phyloP scores from a whole-genome alignment of 2,888 invertebrate species.

The Leucania comma region DNA sequence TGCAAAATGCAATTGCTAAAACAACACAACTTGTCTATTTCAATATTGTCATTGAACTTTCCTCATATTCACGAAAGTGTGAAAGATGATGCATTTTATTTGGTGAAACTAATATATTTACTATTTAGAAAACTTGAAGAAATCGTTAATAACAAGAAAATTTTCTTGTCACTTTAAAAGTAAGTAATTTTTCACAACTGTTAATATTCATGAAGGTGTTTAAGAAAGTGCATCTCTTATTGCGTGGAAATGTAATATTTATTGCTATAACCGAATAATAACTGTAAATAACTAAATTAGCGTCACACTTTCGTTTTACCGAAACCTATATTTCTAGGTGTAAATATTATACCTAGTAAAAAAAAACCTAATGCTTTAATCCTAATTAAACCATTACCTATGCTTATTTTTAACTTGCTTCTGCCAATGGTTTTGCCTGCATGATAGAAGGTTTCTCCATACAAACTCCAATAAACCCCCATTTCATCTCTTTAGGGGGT shows the following conservation, averaged over 20 bases:
- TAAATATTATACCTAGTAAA: no score
- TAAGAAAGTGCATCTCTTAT: slow-evolving; percentile 21
- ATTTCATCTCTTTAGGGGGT: no score
- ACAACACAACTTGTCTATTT: background rate
- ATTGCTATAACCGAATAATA: slow-evolving; percentile 9
- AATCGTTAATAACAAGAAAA: background rate
- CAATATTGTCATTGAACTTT: no score
- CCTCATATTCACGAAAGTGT: background rate
- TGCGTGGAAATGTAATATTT: slow-evolving; percentile 5
- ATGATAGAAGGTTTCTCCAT: no score
- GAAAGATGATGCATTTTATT: background rate
- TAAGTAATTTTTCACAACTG: background rate
- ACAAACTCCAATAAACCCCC: no score
- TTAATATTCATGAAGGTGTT: slow-evolving; percentile 8
- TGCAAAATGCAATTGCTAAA: background rate
- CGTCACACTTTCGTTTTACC: slow-evolving; percentile 11
- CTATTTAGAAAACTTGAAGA: background rate
- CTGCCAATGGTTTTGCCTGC: no score
- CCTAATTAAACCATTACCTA: no score
- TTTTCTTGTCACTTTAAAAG: background rate
- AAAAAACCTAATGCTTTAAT: background rate
- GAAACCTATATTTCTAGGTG: background rate
- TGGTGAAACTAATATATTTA: background rate
- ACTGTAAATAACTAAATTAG: background rate
- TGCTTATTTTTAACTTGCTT: no score